Percentiles rank a stretch among this genome's conserved stretches.
These are phyloP conservation scores for Hoplodrina blanda DNA, from an alignment of 2,888 invertebrate genomes.

Conservation along the genomic window DNA sequence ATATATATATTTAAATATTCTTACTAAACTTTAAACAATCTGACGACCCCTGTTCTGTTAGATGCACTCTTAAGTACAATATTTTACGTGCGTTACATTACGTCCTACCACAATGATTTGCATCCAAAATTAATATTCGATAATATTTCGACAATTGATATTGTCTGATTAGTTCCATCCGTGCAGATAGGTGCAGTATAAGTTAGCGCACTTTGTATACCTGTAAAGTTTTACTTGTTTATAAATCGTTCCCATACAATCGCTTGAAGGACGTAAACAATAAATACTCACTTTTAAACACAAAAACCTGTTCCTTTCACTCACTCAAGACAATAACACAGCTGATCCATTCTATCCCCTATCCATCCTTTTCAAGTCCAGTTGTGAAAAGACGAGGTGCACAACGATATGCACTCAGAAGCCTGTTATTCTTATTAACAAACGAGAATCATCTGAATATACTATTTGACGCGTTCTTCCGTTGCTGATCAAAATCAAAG, in stretches of 20 bases:
- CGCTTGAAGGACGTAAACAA: background rate
- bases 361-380: conserved; percentile 14
- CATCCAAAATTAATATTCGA: too few species aligned
- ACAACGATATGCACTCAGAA: conserved; percentile 52
- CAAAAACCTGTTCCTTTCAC: conserved; percentile 34
- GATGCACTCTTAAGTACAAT: too few species aligned
- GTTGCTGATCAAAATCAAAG: conserved; percentile 62
- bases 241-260: background rate
- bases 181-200: background rate
- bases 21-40: too few species aligned
- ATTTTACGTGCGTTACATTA: too few species aligned
- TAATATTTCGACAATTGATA: background rate
- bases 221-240: background rate
- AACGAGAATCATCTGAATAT: conserved; percentile 45
- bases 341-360: conserved; percentile 34
- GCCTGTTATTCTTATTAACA: conserved; percentile 48
- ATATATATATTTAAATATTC: too few species aligned
- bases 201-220: background rate
- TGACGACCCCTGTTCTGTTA: too few species aligned
- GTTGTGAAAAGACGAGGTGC: conserved; percentile 44
- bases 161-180: background rate
- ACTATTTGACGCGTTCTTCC: conserved; percentile 59
- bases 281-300: conserved; percentile 1
- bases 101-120: too few species aligned
- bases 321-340: conserved; percentile 33